phyloP scores from a whole-genome alignment of 2,113 vertebrate species.

The Nansenia antarctica region DNA sequence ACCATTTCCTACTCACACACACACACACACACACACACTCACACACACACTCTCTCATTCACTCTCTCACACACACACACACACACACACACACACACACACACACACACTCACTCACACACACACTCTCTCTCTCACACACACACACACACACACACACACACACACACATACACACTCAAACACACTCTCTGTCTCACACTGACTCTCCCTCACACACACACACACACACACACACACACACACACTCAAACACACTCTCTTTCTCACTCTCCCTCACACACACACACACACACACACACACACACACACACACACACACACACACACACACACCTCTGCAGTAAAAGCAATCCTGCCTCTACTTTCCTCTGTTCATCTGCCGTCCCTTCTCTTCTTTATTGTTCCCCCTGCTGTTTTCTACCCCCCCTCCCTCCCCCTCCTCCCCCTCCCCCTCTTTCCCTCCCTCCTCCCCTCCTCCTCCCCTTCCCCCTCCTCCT shows the following conservation, averaged over 20 bases:
- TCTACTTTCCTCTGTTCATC: background rate
- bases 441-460: background rate
- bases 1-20: too few species aligned
- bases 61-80: too few species aligned
- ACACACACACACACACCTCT: constrained; percentile 58
- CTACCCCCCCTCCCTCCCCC: background rate
- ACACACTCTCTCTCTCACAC: background rate
- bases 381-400: rapidly evolving
- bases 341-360: constrained; percentile 54
- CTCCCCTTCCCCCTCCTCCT: background rate
- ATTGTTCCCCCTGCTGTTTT: too few species aligned
- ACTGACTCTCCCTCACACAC: too few species aligned
- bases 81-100: background rate
- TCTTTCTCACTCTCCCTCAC: constrained; percentile 29
- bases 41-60: too few species aligned
- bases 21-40: too few species aligned
- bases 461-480: background rate
- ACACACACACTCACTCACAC: background rate
- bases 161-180: constrained; percentile 17
- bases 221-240: background rate
- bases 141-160: constrained; percentile 18
- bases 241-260: constrained; percentile 4
- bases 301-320: too few species aligned
- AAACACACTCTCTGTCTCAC: constrained; percentile 36
- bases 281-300: too few species aligned